Evolutionary conservation across 2,888 invertebrate species (phyloP), one percentile per base, ranked within the genome.

Genomic region (Lasioglossum malachurum): DNA sequence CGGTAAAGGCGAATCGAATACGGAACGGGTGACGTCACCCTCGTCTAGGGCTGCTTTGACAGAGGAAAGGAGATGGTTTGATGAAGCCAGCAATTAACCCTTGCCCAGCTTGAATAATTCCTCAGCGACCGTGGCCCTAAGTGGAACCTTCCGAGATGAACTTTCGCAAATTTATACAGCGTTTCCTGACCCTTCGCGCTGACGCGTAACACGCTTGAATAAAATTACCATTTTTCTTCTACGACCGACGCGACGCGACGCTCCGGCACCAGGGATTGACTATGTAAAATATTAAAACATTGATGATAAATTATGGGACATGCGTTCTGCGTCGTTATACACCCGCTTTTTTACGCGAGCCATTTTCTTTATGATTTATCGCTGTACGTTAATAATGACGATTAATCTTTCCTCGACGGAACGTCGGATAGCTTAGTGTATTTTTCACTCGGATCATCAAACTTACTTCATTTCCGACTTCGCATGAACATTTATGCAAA

Each of bases 81-180:
- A 91, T 84, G 91, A 91, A 89, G 86, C 69, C 85, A 87, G 87
- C 84, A 91, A 91, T 91, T 91, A 91, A 91, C 91, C 91, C 91
- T 89, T 89, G 91, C 53, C 87, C 91, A 90, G 89, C 85, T 91
- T 87, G 91, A 90, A 91, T 90, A 91, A 91, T 91, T 91, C 88
- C 88, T 82, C 76, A 80, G 74, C 83, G 60, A 67, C 57, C 57
- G 83, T 60, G 80, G 82, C 76, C 85, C 89, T 87, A 91, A 91
- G 87, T 87, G 91, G 91, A 78, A 89, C 90, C 91, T 87, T 91
- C 83, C 83, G 85, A 87, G 89, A 83, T 89, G 77, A 77, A 72
- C 89, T 89, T 90, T 90, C 83, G 90, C 90, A 91, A 91, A 91
- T 90, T 91, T 87, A 88, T 79, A 81, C 78, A 73, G 69, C 78